Conservation (phyloP, 2,797 vertebrate species). For the Labroides dimidiatus region DNA sequence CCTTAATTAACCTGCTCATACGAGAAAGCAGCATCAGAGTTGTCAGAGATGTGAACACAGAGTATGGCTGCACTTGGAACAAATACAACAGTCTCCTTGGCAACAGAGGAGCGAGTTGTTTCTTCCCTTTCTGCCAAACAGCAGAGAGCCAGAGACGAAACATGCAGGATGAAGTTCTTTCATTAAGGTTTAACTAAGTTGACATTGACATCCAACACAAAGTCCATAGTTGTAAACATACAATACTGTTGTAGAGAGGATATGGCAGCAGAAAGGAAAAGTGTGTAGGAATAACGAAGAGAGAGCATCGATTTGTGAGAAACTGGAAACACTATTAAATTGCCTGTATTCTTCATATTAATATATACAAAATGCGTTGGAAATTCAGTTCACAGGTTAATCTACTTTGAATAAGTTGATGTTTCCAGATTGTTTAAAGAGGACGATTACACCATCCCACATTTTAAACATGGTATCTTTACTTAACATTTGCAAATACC, state of each 20-base stretch:
- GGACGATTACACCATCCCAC: too few species aligned
- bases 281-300: neutral
- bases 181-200: constrained; percentile 60
- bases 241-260: neutral
- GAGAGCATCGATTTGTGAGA: neutral
- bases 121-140: constrained; percentile 64
- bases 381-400: too few species aligned
- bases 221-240: constrained; percentile 1
- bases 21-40: constrained; percentile 32
- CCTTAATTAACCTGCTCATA: constrained; percentile 18
- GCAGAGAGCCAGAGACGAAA: constrained; percentile 39
- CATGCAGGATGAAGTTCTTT: constrained; percentile 62
- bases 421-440: too few species aligned
- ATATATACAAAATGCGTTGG: too few species aligned
- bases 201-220: constrained; percentile 41
- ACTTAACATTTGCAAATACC: too few species aligned
- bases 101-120: constrained; percentile 74
- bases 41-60: constrained; percentile 52
- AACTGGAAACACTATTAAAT: too few species aligned
- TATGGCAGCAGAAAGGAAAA: neutral
- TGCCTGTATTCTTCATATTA: too few species aligned
- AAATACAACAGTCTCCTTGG: constrained; percentile 75
- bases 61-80: constrained; percentile 48
- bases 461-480: too few species aligned
- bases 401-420: too few species aligned